Percentiles rank a stretch among this genome's conserved stretches.
Evolutionary conservation across 2,113 vertebrate species (phyloP).

Genomic region (Lichenostomus cassidix): DNA sequence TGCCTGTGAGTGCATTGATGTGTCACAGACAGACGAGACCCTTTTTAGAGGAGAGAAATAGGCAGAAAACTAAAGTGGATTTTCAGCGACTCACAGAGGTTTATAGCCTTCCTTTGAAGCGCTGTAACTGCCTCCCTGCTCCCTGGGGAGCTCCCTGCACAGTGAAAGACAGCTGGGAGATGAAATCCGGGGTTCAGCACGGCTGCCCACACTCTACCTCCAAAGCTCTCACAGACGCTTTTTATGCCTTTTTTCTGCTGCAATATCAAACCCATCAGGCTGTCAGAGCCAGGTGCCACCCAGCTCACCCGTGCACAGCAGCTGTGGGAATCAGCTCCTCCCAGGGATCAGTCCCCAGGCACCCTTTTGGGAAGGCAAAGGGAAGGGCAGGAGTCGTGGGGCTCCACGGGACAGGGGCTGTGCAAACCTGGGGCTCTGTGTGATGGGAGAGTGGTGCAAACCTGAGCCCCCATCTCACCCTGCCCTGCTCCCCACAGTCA

Average conservation of each 20-base stretch:
- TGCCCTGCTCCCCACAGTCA: constrained; percentile 68
- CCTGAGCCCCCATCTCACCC: not conserved
- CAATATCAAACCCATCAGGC: not conserved
- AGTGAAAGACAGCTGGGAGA: not conserved
- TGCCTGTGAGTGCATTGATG: not conserved
- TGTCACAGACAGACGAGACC: not conserved
- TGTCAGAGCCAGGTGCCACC: not conserved
- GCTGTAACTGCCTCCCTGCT: not conserved
- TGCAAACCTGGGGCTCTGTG: not conserved
- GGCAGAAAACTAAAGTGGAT: not conserved
- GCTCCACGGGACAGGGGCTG: not conserved
- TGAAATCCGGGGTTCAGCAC: not conserved
- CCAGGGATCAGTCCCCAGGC: not conserved
- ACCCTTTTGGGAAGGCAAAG: not conserved
- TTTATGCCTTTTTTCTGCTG: not conserved
- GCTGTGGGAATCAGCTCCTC: fast-evolving
- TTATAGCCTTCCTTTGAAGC: not conserved
- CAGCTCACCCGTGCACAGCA: fast-evolving
- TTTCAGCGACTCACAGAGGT: not conserved
- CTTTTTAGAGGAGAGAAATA: not conserved
- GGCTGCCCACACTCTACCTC: not conserved
- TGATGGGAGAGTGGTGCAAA: not conserved
- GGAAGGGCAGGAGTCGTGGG: not conserved
- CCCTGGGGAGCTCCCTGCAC: not conserved
- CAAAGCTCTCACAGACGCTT: not conserved